phyloP scores from a whole-genome alignment of 2,888 invertebrate genomes.

The Ellobium chinense region DNA sequence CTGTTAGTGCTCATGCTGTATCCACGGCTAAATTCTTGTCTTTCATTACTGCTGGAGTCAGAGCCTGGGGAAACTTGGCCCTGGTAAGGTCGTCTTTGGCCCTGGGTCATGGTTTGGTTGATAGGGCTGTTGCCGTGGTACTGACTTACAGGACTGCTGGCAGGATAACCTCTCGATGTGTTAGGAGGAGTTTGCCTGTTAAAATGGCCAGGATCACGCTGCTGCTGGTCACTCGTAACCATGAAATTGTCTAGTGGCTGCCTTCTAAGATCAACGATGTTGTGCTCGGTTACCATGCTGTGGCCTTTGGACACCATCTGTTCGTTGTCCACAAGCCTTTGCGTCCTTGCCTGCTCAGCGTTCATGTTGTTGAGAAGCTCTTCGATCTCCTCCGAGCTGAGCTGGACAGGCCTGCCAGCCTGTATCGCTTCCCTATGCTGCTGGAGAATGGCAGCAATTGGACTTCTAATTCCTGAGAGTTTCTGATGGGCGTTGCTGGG shows the following conservation, averaged over 20 bases:
- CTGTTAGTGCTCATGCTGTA: too few species aligned
- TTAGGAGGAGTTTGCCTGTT: neutral
- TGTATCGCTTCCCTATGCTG: slow-evolving; percentile 38
- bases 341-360: slow-evolving; percentile 23
- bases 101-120: neutral
- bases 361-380: slow-evolving; percentile 34
- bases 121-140: neutral
- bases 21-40: slow-evolving; percentile 4
- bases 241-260: neutral
- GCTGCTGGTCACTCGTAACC: neutral
- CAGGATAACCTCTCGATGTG: slow-evolving; percentile 1
- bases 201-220: neutral
- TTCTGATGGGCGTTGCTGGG: neutral
- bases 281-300: neutral
- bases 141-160: slow-evolving; percentile 1
- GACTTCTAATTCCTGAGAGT: slow-evolving; percentile 22
- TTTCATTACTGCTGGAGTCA: neutral
- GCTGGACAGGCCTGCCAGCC: slow-evolving; percentile 32
- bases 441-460: slow-evolving; percentile 40
- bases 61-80: neutral
- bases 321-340: slow-evolving; percentile 1
- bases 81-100: neutral
- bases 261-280: neutral
- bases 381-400: slow-evolving; percentile 36
- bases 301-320: slow-evolving; percentile 1